Evolutionary conservation across 2,797 vertebrate species (phyloP).

Genomic region (Mormyrus proboscirostris): DNA sequence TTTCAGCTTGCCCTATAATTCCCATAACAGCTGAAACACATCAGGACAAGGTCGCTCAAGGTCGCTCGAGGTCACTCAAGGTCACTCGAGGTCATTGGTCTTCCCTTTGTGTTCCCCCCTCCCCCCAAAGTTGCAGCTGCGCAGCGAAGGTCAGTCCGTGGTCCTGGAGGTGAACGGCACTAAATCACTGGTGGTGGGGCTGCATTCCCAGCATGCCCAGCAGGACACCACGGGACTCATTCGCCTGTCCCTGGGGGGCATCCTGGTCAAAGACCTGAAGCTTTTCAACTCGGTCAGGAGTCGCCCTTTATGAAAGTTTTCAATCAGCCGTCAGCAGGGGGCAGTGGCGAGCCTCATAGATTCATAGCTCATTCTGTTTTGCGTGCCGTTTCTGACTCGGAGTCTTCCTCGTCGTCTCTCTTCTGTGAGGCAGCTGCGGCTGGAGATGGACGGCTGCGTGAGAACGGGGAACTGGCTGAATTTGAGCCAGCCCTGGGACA

Average conservation of each 20-base stretch:
- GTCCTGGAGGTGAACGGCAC: constrained; percentile 58
- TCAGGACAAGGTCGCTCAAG: not conserved
- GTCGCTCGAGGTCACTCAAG: not conserved
- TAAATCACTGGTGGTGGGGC: constrained; percentile 52
- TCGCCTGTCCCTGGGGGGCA: constrained; percentile 63
- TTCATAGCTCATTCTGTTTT: not conserved
- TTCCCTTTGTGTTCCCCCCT: not conserved
- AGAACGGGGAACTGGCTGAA: constrained; percentile 64
- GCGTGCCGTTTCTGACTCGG: not conserved
- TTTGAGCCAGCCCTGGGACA: constrained; percentile 52
- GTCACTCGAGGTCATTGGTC: not conserved
- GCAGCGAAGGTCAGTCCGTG: constrained; percentile 56
- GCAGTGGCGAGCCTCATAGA: not conserved
- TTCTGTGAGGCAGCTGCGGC: constrained; percentile 50
- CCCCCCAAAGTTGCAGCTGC: constrained; percentile 58
- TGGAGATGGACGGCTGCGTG: constrained; percentile 70
- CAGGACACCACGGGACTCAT: constrained; percentile 41
- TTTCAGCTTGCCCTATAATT: not conserved
- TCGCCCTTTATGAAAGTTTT: not conserved
- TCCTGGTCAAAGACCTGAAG: constrained; percentile 52
- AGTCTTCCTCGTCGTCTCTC: not conserved
- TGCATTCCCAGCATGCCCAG: constrained; percentile 40
- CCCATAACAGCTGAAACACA: not conserved
- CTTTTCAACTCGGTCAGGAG: constrained; percentile 55
- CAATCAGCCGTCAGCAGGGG: not conserved